These are phyloP conservation scores for Hyperoodon ampullatus DNA, from an alignment of 2,113 vertebrate genomes.

Conservation along the genomic window DNA sequence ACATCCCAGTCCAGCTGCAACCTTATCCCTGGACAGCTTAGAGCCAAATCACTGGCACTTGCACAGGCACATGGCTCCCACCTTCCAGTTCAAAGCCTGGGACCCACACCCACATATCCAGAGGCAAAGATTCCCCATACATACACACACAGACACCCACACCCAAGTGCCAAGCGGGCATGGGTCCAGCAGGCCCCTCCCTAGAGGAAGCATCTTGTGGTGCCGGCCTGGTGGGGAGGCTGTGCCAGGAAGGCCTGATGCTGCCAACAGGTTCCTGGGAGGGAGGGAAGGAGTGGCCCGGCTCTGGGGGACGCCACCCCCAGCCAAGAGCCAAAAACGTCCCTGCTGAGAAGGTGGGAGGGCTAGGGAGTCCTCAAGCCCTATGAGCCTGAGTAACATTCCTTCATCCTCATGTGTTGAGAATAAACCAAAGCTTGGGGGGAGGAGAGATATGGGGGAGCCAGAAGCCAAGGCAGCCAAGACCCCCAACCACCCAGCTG, in stretches of 20 bases:
- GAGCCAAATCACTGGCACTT: constrained; percentile 20
- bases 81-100: neutral
- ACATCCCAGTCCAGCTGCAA: neutral
- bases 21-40: neutral
- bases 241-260: constrained; percentile 69
- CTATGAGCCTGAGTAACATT: neutral
- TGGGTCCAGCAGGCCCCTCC: constrained; percentile 69
- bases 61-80: neutral
- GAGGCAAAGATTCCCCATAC: constrained; percentile 22
- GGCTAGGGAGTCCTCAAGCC: neutral
- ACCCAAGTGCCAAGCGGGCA: constrained; percentile 54
- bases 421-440: neutral
- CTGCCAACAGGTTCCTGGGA: constrained; percentile 74
- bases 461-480: neutral
- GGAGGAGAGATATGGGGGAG: neutral
- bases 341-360: neutral
- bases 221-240: constrained; percentile 71
- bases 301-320: constrained; percentile 42
- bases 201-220: constrained; percentile 77
- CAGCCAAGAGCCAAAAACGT: neutral
- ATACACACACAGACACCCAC: neutral
- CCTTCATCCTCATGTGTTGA: neutral
- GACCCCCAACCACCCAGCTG: neutral
- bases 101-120: constrained; percentile 40
- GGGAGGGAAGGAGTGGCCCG: constrained; percentile 56